Percentiles rank a stretch among this genome's conserved stretches.
Conservation (phyloP, 2,113 vertebrate genomes). For the Micronycteris hirsuta region DNA sequence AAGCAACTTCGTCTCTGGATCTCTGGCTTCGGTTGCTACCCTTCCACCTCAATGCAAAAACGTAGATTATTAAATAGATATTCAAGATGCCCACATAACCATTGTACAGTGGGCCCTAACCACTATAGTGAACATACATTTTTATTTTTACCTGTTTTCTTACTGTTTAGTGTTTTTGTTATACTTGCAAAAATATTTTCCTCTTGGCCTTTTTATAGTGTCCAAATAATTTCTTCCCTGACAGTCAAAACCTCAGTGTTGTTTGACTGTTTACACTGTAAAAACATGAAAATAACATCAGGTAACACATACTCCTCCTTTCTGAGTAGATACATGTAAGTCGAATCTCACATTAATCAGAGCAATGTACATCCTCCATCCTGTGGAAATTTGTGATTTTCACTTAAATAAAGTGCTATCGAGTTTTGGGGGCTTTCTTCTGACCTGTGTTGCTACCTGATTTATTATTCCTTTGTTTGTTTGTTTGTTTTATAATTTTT, state of each 20-base stretch:
- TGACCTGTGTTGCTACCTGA: neutral
- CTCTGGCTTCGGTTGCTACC: neutral
- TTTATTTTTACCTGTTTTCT: neutral
- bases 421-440: neutral
- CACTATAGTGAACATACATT: neutral
- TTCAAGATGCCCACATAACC: neutral
- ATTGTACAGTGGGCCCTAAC: neutral
- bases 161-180: neutral
- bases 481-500: too few species aligned
- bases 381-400: constrained; percentile 28
- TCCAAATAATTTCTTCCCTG: constrained; percentile 20
- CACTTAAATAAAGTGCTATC: neutral
- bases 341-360: constrained; percentile 34
- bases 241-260: neutral
- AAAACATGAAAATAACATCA: constrained; percentile 55
- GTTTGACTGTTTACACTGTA: constrained; percentile 35
- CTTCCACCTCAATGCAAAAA: neutral
- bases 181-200: constrained; percentile 26
- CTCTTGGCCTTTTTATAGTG: neutral
- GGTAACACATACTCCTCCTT: constrained; percentile 38
- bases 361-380: neutral
- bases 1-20: neutral
- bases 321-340: constrained; percentile 34
- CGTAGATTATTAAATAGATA: neutral
- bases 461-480: too few species aligned